A percentile compares a stretch with the other conserved stretches of the same genome.
Evolutionary conservation across 2,888 invertebrate genomes (phyloP).

Genomic region (Rhagonycha lutea): DNA sequence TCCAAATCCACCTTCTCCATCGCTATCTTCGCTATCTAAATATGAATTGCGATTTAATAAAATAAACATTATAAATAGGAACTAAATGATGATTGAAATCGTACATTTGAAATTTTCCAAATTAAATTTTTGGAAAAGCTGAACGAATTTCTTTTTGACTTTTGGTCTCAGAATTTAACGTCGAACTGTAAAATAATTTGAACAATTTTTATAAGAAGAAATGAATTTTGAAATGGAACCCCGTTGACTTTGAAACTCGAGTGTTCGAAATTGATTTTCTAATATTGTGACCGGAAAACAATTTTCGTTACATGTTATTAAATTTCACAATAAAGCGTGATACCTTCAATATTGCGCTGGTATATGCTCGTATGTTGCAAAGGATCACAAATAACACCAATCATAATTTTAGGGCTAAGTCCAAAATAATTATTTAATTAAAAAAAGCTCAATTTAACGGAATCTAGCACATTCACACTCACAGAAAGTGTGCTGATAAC

Average conservation of each 20-base stretch:
- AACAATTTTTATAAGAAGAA: background rate
- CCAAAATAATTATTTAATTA: background rate
- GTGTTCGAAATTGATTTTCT: background rate
- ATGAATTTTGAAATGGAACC: background rate
- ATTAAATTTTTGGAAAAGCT: too few species aligned
- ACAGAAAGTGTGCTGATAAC: conserved; percentile 30
- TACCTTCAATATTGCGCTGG: conserved; percentile 50
- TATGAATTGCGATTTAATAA: conserved; percentile 24
- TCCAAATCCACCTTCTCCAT: conserved; percentile 90
- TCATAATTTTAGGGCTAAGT: conserved; percentile 2
- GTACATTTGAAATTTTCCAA: too few species aligned
- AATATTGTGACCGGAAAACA: background rate
- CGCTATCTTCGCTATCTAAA: conserved; percentile 88
- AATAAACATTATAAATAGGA: background rate
- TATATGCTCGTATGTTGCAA: conserved; percentile 68
- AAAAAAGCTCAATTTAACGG: background rate
- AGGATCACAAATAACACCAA: conserved; percentile 43
- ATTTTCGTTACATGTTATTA: background rate
- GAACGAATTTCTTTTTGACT: too few species aligned
- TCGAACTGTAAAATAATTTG: background rate
- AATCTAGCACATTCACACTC: conserved; percentile 10
- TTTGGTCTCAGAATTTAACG: background rate
- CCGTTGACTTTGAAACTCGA: background rate
- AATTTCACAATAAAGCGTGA: background rate
- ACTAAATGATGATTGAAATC: background rate